Evolutionary conservation across 2,888 invertebrate genomes (phyloP).

Genomic region (Macrophya annulata): DNA sequence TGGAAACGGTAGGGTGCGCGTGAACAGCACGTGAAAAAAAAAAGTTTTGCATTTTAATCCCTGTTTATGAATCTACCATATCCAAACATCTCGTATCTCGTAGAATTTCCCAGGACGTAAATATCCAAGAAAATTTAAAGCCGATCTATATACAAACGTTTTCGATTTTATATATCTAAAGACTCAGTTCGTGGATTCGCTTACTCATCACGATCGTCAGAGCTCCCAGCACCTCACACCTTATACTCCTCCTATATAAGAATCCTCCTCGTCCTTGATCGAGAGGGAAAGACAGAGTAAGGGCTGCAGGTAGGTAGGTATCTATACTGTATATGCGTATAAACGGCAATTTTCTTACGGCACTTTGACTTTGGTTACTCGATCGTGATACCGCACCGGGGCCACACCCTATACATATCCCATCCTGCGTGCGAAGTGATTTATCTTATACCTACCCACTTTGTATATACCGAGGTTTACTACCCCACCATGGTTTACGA

Average conservation of each 20-base stretch:
- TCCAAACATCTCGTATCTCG: slow-evolving; percentile 22
- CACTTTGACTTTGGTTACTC: slow-evolving; percentile 21
- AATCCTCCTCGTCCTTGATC: neutral
- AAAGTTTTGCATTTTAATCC: slow-evolving; percentile 42
- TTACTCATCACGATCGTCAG: neutral
- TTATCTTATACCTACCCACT: neutral
- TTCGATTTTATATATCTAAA: neutral
- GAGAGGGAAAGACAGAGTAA: no score
- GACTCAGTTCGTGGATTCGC: neutral
- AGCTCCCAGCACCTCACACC: neutral
- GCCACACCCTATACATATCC: neutral
- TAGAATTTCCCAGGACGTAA: neutral
- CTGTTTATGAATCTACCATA: neutral
- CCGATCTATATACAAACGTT: slow-evolving; percentile 7
- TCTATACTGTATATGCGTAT: neutral
- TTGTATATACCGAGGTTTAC: neutral
- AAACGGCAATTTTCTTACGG: slow-evolving; percentile 29
- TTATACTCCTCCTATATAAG: neutral
- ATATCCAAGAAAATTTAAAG: neutral
- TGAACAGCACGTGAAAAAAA: neutral
- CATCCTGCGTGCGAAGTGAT: neutral
- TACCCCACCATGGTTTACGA: neutral
- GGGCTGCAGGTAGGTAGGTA: no score
- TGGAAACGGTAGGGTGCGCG: slow-evolving; percentile 12
- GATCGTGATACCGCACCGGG: slow-evolving; percentile 4